Percentiles rank a stretch among this genome's conserved stretches.
Evolutionary conservation across 2,888 invertebrate genomes (phyloP).

Genomic region (Eremobia ochroleuca): DNA sequence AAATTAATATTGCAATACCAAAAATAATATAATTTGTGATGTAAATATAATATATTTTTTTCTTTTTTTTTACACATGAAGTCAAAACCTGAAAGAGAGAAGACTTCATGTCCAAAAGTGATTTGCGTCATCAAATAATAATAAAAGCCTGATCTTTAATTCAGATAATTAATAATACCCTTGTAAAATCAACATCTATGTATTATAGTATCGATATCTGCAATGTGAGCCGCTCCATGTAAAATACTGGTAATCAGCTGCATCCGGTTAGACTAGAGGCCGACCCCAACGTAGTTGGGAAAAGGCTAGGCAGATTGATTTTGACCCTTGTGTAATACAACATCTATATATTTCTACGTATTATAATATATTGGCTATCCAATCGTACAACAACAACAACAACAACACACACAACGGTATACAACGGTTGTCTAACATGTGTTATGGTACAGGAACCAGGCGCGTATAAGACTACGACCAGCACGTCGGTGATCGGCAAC

Average conservation of each 20-base stretch:
- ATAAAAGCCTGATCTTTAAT: neutral
- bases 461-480: slow-evolving; percentile 84
- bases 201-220: neutral
- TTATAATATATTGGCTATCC: neutral
- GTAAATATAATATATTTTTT: neutral
- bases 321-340: neutral
- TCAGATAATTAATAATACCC: neutral
- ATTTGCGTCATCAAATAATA: neutral
- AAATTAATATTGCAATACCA: neutral
- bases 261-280: neutral
- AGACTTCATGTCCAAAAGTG: neutral
- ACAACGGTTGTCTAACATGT: neutral
- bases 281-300: neutral
- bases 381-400: too few relatives aligned
- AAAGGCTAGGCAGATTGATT: neutral
- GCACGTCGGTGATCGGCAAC: slow-evolving; percentile 83
- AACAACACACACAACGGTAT: too few relatives aligned
- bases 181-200: neutral
- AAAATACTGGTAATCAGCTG: neutral
- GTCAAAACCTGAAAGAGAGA: neutral
- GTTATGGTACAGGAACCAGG: slow-evolving; percentile 82
- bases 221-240: neutral
- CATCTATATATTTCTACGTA: neutral
- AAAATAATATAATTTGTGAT: neutral
- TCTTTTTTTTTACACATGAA: neutral